A percentile compares a stretch with the other conserved stretches of the same genome.
Evolutionary conservation across 2,888 invertebrate genomes (phyloP).

Genomic region (Nemotelus nigrinus): DNA sequence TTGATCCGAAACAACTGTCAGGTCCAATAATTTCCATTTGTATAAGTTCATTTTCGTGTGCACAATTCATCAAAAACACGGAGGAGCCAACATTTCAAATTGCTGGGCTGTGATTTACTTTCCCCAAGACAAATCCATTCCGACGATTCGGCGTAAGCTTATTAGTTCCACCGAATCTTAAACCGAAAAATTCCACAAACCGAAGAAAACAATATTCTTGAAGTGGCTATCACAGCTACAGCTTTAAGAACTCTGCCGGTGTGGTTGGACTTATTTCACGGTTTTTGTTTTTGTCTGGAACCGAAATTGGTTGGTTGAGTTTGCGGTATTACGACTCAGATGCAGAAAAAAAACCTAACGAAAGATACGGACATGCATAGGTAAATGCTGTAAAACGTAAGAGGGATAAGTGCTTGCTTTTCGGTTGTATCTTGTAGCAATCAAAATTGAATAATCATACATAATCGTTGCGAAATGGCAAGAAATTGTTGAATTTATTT

Average conservation of each 20-base stretch:
- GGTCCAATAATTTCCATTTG: too few species aligned
- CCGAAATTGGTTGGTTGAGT: neutral
- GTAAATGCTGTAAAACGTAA: neutral
- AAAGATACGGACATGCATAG: neutral
- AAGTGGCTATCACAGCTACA: too few species aligned
- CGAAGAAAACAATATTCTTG: too few species aligned
- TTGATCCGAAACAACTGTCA: too few species aligned
- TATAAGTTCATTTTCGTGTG: too few species aligned
- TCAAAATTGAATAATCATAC: neutral
- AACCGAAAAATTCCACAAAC: neutral
- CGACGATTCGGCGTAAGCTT: neutral
- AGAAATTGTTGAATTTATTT: neutral
- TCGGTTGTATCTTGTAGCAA: constrained; percentile 1
- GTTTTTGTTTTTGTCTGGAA: neutral
- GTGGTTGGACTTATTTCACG: neutral
- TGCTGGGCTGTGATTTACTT: too few species aligned
- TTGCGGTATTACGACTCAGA: neutral
- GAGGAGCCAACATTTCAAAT: too few species aligned
- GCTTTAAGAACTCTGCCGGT: too few species aligned
- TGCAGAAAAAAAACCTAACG: neutral
- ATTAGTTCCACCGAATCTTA: constrained; percentile 8
- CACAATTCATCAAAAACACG: too few species aligned
- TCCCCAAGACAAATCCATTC: neutral
- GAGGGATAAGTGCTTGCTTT: neutral
- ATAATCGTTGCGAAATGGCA: constrained; percentile 2